Evolutionary conservation across 2,113 vertebrate species (phyloP).

Genomic region (Prolemur simus): DNA sequence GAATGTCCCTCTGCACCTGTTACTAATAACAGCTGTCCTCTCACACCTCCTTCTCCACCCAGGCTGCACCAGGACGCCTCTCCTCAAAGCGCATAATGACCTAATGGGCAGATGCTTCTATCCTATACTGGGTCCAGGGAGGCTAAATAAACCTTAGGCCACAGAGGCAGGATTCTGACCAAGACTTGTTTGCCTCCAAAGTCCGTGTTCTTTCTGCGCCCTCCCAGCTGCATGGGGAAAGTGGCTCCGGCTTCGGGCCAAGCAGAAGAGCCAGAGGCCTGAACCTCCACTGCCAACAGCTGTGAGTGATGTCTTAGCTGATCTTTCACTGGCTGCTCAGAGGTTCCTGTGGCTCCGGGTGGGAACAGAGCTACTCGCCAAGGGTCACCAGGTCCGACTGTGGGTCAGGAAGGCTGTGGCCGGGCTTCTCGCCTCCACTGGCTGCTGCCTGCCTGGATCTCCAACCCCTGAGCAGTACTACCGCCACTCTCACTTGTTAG

Average conservation of each 20-base stretch:
- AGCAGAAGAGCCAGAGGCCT: background rate
- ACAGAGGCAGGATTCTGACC: background rate
- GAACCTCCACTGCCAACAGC: rapidly evolving
- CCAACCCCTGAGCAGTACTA: background rate
- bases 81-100: background rate
- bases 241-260: background rate
- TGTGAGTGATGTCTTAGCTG: too few relatives aligned
- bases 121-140: background rate
- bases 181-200: background rate
- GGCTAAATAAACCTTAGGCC: background rate
- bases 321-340: background rate
- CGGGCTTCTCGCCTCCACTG: background rate
- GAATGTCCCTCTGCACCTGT: background rate
- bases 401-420: background rate
- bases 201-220: too few relatives aligned
- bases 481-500: background rate
- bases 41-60: background rate
- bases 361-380: background rate
- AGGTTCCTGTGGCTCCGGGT: background rate
- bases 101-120: too few relatives aligned
- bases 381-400: background rate
- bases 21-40: background rate
- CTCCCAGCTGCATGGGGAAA: background rate
- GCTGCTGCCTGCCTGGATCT: background rate
- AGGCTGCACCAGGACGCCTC: background rate